These are phyloP conservation scores for Artemia sp. DNA, from an alignment of 2,888 invertebrate genomes.

Conservation along the genomic window DNA sequence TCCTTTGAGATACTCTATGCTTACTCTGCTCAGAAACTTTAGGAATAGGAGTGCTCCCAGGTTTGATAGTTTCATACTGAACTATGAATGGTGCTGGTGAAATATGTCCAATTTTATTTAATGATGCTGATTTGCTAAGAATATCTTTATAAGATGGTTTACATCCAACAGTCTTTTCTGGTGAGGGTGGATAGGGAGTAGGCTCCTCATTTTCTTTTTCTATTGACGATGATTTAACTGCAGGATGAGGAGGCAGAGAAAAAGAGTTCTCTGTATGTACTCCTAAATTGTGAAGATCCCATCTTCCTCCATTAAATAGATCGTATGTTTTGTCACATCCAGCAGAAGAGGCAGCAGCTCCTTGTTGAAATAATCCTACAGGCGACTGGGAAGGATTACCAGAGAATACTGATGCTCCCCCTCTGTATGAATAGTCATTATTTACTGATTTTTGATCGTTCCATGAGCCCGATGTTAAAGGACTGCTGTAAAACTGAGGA, in stretches of 20 bases:
- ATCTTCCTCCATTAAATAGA: neutral
- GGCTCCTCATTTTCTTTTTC: slow-evolving; percentile 11
- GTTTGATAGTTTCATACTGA: neutral
- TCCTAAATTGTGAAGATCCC: neutral
- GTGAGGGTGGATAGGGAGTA: neutral
- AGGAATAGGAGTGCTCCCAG: neutral
- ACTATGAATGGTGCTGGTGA: neutral
- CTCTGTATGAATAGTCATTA: neutral
- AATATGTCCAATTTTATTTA: neutral
- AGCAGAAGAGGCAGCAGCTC: neutral
- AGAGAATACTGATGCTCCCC: neutral
- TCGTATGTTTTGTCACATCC: slow-evolving; percentile 1
- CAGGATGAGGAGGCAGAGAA: neutral
- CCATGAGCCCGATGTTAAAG: neutral
- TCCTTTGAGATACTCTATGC: neutral
- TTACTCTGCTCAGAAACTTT: neutral
- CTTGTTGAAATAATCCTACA: neutral
- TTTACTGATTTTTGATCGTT: neutral
- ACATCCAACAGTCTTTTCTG: neutral
- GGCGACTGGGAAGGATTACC: neutral
- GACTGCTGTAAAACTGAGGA: slow-evolving; percentile 6
- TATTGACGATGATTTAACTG: neutral
- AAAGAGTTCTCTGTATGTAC: neutral
- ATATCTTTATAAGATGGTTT: slow-evolving; percentile 22
- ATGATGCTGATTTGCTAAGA: slow-evolving; percentile 18